Evolutionary conservation across 2,113 vertebrate species (phyloP).

Genomic region (Junco hyemalis): DNA sequence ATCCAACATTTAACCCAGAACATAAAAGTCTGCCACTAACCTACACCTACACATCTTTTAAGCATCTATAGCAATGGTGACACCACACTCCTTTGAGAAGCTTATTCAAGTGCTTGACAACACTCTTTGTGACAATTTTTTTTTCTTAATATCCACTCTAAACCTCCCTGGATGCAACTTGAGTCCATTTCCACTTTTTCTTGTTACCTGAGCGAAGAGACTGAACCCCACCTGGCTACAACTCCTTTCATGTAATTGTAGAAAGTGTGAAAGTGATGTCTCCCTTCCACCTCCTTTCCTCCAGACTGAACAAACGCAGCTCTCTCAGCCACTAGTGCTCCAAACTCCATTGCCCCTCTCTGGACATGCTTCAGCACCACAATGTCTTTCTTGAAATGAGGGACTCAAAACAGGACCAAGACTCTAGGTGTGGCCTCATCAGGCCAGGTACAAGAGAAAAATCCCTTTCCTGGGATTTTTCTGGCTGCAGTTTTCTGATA

Average conservation of each 20-base stretch:
- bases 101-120: background rate
- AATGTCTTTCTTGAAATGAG: background rate
- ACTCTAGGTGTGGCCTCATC: background rate
- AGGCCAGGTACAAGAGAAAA: accelerated
- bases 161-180: background rate
- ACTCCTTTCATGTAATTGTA: background rate
- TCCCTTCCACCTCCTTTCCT: background rate
- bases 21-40: background rate
- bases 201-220: background rate
- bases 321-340: background rate
- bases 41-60: background rate
- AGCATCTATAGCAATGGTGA: background rate
- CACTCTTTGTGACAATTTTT: background rate
- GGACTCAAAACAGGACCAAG: background rate
- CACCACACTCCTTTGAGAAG: background rate
- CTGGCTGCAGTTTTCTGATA: background rate
- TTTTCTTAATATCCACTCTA: background rate
- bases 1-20: background rate
- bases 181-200: background rate
- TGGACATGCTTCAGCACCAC: background rate
- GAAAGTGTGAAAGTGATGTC: background rate
- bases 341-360: background rate
- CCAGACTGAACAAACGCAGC: background rate
- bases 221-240: background rate
- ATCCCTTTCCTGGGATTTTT: background rate